Evolutionary conservation across 2,888 invertebrate genomes (phyloP).

Genomic region (Biston stratarius): DNA sequence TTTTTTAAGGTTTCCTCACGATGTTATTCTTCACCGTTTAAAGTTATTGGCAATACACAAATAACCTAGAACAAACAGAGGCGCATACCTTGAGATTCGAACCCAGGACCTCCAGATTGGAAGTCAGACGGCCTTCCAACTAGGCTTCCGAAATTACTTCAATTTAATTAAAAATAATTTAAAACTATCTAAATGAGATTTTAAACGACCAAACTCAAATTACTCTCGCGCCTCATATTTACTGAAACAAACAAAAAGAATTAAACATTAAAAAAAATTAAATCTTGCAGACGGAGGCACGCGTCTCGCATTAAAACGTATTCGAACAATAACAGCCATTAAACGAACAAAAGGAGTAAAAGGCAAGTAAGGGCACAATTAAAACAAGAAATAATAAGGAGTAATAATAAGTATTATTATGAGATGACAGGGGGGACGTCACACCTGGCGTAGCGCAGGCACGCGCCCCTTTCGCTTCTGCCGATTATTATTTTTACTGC

Average conservation of each 20-base stretch:
- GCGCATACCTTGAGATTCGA: too few species aligned
- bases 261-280: slow-evolving; percentile 38
- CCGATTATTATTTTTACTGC: slow-evolving; percentile 19
- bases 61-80: too few species aligned
- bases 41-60: too few species aligned
- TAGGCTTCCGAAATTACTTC: too few species aligned
- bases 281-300: slow-evolving; percentile 71
- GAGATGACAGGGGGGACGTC: slow-evolving; percentile 65
- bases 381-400: slow-evolving; percentile 86
- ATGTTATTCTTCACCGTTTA: too few species aligned
- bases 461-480: slow-evolving; percentile 56
- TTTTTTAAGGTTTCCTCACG: too few species aligned
- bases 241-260: slow-evolving; percentile 29
- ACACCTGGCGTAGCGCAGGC: slow-evolving; percentile 71
- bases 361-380: slow-evolving; percentile 84
- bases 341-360: slow-evolving; percentile 84
- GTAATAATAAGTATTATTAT: slow-evolving; percentile 85
- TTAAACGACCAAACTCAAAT: slow-evolving; percentile 6
- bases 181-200: not conserved
- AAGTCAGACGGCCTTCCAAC: too few species aligned
- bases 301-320: slow-evolving; percentile 72
- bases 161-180: too few species aligned
- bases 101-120: too few species aligned
- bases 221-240: slow-evolving; percentile 1
- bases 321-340: slow-evolving; percentile 83